Evolutionary conservation across 2,797 vertebrate species (phyloP).

Genomic region (Rhinatrema bivittatum): DNA sequence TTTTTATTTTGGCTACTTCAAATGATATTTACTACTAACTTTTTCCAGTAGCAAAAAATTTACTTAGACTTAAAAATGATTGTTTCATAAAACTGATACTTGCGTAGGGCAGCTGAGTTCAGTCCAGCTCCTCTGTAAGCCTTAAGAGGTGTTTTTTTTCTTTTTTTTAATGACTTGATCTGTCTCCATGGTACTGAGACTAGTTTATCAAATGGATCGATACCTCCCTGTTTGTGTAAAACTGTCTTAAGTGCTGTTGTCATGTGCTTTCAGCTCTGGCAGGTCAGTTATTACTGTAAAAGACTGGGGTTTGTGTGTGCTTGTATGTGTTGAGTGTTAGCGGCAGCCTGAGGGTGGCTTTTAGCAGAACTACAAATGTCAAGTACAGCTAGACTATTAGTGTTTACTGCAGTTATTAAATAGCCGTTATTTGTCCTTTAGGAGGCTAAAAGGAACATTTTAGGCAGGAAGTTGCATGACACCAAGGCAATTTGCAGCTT

Average conservation of each 20-base stretch:
- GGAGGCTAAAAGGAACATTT: conserved; percentile 71
- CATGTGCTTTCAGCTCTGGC: conserved; percentile 73
- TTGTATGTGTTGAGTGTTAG: conserved; percentile 51
- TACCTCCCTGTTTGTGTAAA: conserved; percentile 76
- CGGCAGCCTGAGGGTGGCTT: conserved; percentile 71
- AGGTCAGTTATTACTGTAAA: conserved; percentile 78
- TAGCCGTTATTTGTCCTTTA: conserved; percentile 80
- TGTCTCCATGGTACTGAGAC: conserved; percentile 31
- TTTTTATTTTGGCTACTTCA: no score
- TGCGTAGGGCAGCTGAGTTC: no score
- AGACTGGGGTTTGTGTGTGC: conserved; percentile 51
- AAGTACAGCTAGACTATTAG: conserved; percentile 72
- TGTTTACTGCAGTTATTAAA: conserved; percentile 78
- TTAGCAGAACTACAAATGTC: conserved; percentile 81
- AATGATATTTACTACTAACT: no score
- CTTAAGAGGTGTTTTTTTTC: conserved; percentile 34
- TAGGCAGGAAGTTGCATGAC: background rate
- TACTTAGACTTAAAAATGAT: no score
- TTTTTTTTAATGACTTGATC: conserved; percentile 41
- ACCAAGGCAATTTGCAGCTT: background rate
- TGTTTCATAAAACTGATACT: no score
- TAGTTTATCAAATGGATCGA: conserved; percentile 76
- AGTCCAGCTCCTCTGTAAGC: conserved; percentile 30
- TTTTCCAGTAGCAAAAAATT: no score
- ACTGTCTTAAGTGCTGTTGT: conserved; percentile 89